These are phyloP conservation scores for Drosophila monieri DNA, from an alignment of 2,888 invertebrate genomes.

Conservation along the genomic window DNA sequence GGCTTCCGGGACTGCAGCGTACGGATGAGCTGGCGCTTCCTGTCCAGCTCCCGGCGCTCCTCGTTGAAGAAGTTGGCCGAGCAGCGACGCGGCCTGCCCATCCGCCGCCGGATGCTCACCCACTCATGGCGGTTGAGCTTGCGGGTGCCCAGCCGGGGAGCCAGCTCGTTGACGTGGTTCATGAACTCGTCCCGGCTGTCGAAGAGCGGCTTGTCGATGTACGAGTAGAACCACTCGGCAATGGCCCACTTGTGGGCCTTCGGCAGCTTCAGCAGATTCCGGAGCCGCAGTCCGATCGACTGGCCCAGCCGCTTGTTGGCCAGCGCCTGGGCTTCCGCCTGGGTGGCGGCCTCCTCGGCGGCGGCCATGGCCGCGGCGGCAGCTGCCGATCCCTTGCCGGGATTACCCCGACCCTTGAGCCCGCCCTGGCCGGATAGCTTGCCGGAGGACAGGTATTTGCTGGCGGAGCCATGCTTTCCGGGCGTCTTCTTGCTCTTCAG, in stretches of 20 bases:
- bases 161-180: slow-evolving; percentile 93
- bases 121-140: slow-evolving; percentile 95
- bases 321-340: slow-evolving; percentile 70
- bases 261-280: slow-evolving; percentile 97
- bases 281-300: slow-evolving; percentile 93
- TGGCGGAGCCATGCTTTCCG: slow-evolving; percentile 1
- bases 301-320: slow-evolving; percentile 93
- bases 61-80: slow-evolving; percentile 98
- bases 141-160: slow-evolving; percentile 94
- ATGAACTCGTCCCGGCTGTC: slow-evolving; percentile 91
- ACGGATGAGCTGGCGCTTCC: slow-evolving; percentile 95
- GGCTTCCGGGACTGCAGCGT: slow-evolving; percentile 96
- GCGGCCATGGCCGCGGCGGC: slow-evolving; percentile 40
- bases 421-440: slow-evolving; percentile 4
- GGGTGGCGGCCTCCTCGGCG: slow-evolving; percentile 33
- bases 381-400: slow-evolving; percentile 23
- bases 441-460: not conserved
- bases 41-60: slow-evolving; percentile 94
- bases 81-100: slow-evolving; percentile 98
- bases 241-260: slow-evolving; percentile 99
- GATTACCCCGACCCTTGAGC: slow-evolving; percentile 10
- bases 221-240: slow-evolving; percentile 99
- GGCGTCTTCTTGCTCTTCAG: slow-evolving; percentile 38
- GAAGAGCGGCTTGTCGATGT: slow-evolving; percentile 97
- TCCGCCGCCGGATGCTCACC: slow-evolving; percentile 96